phyloP scores from a whole-genome alignment of 2,888 invertebrate species.

The Acronicta leporina region DNA sequence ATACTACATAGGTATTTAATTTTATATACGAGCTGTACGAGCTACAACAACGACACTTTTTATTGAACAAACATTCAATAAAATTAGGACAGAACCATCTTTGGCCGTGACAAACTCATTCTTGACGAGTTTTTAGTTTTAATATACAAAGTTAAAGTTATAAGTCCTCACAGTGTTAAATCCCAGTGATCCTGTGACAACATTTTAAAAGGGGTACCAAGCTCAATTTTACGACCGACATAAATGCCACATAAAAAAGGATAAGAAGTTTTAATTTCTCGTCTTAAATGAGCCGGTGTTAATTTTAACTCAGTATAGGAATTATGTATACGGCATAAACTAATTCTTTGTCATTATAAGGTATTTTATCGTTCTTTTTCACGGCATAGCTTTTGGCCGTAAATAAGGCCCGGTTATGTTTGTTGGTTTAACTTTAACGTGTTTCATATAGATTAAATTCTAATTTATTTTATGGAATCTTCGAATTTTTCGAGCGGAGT shows the following conservation, averaged over 20 bases:
- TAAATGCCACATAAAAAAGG: constrained; percentile 88
- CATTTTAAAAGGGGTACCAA: constrained; percentile 78
- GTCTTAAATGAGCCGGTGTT: constrained; percentile 84
- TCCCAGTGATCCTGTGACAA: constrained; percentile 68
- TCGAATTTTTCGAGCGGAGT: constrained; percentile 54
- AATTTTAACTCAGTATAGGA: constrained; percentile 80
- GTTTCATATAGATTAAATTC: constrained; percentile 81
- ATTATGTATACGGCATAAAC: constrained; percentile 70
- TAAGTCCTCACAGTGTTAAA: constrained; percentile 59
- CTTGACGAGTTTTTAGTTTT: constrained; percentile 20
- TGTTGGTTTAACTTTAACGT: constrained; percentile 84
- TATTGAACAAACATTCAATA: not conserved
- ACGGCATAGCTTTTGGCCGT: constrained; percentile 73
- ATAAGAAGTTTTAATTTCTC: constrained; percentile 87
- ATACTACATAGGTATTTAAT: too few species aligned
- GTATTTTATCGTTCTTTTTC: constrained; percentile 71
- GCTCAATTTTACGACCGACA: constrained; percentile 81
- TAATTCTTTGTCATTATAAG: constrained; percentile 85
- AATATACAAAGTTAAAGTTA: constrained; percentile 56
- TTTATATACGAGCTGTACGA: too few species aligned
- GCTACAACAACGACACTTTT: not conserved
- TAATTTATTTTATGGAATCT: constrained; percentile 76
- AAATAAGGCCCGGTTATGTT: constrained; percentile 82
- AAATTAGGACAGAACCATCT: not conserved
- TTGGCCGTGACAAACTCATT: constrained; percentile 13